Conservation (phyloP, 2,113 vertebrate species). For the Notechis scutatus region DNA sequence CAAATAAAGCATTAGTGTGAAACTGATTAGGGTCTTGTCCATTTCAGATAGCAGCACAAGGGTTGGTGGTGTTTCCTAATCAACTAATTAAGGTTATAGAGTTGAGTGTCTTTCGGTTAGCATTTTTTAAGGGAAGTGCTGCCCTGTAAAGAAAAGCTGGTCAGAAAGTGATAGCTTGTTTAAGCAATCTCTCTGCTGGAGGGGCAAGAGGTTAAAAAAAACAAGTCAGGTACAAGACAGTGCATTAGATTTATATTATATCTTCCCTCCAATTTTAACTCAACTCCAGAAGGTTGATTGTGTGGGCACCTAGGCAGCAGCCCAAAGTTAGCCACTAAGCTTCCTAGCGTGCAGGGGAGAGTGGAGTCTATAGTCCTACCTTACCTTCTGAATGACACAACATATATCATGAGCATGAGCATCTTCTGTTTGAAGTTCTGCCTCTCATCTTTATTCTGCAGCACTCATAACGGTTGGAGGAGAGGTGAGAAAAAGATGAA, state of each 20-base stretch:
- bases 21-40: background rate
- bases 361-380: background rate
- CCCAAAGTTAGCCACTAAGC: background rate
- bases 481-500: background rate
- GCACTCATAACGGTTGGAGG: background rate
- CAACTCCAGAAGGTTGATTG: background rate
- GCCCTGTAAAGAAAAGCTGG: background rate
- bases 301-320: background rate
- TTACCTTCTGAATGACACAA: background rate
- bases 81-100: background rate
- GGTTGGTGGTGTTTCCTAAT: background rate
- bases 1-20: background rate
- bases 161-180: background rate
- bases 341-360: background rate
- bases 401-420: slow-evolving; percentile 9
- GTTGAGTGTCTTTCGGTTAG: background rate
- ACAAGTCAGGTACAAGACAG: background rate
- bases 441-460: background rate
- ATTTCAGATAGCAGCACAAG: background rate
- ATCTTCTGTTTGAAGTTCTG: background rate
- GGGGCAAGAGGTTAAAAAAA: background rate
- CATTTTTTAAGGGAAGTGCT: background rate
- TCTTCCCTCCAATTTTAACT: background rate
- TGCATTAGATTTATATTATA: background rate
- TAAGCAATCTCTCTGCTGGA: background rate